Evolutionary conservation across 64 coral and sea anemone species (phyloP).

Genomic region (Pocillopora damicornis): DNA sequence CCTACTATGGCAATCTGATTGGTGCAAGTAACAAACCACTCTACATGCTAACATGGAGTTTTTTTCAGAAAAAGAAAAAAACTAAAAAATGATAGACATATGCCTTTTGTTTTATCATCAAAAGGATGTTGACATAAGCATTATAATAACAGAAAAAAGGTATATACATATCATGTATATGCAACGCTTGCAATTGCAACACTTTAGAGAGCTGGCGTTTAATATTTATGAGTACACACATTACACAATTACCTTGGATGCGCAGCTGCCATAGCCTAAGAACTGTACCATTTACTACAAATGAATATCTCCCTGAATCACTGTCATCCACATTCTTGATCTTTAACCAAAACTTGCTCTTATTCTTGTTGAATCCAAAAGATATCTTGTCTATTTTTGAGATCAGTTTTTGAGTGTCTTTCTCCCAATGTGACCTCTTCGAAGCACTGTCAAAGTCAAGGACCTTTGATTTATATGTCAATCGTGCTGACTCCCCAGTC

Average conservation of each 20-base stretch:
- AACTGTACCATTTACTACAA: conserved; percentile 21
- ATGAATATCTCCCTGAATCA: conserved; percentile 10
- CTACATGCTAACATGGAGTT: too few species aligned
- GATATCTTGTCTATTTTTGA: not conserved
- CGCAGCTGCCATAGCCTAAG: not conserved
- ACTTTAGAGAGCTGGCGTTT: too few species aligned
- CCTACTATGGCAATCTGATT: too few species aligned
- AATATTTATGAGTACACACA: too few species aligned
- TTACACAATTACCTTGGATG: not conserved
- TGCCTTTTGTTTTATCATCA: too few species aligned
- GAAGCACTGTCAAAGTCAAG: not conserved
- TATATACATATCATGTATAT: too few species aligned
- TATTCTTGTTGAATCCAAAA: conserved; percentile 1
- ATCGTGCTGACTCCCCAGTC: not conserved
- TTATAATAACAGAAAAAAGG: too few species aligned
- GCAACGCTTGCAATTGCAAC: too few species aligned
- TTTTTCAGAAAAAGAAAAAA: too few species aligned
- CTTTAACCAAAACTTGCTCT: conserved; percentile 14
- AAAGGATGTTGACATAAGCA: too few species aligned
- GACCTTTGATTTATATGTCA: not conserved
- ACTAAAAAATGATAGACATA: too few species aligned
- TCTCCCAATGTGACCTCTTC: not conserved
- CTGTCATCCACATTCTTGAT: not conserved
- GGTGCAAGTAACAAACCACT: too few species aligned
- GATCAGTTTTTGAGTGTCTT: not conserved